A percentile compares a stretch with the other conserved stretches of the same genome.
phyloP scores from a whole-genome alignment of 2,888 invertebrate genomes.

The Pterobdella sp. region DNA sequence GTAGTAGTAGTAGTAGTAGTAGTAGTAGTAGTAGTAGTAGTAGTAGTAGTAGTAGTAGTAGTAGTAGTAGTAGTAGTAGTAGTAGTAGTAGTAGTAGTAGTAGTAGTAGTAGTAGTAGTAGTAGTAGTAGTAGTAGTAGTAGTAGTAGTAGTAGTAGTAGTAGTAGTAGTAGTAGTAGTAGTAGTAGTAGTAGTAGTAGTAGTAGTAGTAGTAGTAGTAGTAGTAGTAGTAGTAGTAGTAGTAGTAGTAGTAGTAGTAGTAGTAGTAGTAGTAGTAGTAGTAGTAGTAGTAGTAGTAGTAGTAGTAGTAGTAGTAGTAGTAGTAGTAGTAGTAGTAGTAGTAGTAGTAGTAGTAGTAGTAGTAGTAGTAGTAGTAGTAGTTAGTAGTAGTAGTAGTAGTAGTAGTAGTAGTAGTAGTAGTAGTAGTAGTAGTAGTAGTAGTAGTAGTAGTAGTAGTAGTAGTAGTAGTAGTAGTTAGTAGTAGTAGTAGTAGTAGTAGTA shows the following conservation, averaged over 20 bases:
- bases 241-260: background rate
- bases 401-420: too few species aligned
- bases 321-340: constrained; percentile 13
- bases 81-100: constrained; percentile 3
- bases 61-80: constrained; percentile 3
- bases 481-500: too few species aligned
- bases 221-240: background rate
- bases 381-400: too few species aligned
- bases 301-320: background rate
- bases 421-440: too few species aligned
- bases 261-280: constrained; percentile 3
- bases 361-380: constrained; percentile 16
- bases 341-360: constrained; percentile 15
- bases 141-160: constrained; percentile 3
- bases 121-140: constrained; percentile 3
- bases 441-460: too few species aligned
- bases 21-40: constrained; percentile 3
- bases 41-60: constrained; percentile 2
- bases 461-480: too few species aligned
- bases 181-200: background rate
- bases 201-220: background rate
- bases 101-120: background rate
- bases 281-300: background rate
- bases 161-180: background rate
- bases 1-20: background rate